phyloP scores from a whole-genome alignment of 37 sponge, comb jelly and placozoan species.

The Bolinopsis microptera region DNA sequence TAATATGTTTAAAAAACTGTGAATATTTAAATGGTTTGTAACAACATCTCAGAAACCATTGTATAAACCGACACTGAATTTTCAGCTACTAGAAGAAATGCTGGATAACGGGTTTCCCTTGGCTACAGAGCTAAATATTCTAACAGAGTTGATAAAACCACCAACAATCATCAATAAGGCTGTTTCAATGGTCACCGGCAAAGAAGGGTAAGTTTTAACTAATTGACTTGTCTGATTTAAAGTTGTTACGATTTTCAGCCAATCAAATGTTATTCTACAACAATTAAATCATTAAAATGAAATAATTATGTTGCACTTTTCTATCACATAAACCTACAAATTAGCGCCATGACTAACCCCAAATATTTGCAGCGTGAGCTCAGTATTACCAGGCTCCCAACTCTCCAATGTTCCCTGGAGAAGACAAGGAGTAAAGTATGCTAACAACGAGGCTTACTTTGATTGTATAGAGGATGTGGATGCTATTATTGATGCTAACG shows the following conservation, averaged over 20 bases:
- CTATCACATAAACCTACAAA: too few species aligned
- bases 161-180: conserved; percentile 82
- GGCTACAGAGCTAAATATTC: conserved; percentile 90
- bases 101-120: conserved; percentile 96
- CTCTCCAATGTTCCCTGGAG: conserved; percentile 97
- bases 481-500: conserved; percentile 89
- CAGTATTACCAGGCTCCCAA: conserved; percentile 90
- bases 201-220: conserved; percentile 72
- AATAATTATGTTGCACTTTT: too few species aligned
- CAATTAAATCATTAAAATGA: too few species aligned
- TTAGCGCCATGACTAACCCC: too few species aligned
- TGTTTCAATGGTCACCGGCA: conserved; percentile 76
- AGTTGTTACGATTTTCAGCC: too few species aligned
- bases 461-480: conserved; percentile 95
- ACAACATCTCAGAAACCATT: too few species aligned
- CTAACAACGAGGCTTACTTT: conserved; percentile 96
- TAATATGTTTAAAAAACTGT: too few species aligned
- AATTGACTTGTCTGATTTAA: too few species aligned
- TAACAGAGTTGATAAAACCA: conserved; percentile 95
- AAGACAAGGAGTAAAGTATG: conserved; percentile 91
- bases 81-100: conserved; percentile 95
- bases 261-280: too few species aligned
- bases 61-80: too few species aligned
- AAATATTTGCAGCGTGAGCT: conserved; percentile 79
- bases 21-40: too few species aligned